Conservation (phyloP, 2,888 invertebrate genomes). For the Nebria salina region DNA sequence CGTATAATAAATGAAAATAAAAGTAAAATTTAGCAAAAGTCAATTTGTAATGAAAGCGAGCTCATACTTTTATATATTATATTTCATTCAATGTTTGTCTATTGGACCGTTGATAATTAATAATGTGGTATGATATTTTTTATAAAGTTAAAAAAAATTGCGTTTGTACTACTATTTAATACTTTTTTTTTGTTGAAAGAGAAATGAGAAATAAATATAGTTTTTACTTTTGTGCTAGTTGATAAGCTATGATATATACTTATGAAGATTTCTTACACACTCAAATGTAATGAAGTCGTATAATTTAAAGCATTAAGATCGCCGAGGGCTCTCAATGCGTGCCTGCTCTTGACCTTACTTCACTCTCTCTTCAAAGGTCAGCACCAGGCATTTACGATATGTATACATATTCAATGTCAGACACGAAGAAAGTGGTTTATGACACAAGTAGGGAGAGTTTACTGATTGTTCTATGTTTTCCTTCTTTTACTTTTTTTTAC, state of each 20-base stretch:
- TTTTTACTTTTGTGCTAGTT: neutral
- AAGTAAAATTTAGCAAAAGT: too few species aligned
- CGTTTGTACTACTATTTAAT: too few species aligned
- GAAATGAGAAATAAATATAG: neutral
- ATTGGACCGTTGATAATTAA: too few species aligned
- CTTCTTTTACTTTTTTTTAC: neutral
- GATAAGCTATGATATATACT: neutral
- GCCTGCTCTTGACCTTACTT: slow-evolving; percentile 34
- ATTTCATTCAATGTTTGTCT: too few species aligned
- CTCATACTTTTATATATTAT: too few species aligned
- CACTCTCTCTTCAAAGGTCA: slow-evolving; percentile 28
- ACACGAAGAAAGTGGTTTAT: slow-evolving; percentile 41
- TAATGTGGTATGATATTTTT: too few species aligned
- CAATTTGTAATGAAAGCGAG: too few species aligned
- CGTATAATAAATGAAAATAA: too few species aligned
- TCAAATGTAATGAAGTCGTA: neutral
- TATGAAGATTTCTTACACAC: neutral
- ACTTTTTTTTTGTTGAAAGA: neutral
- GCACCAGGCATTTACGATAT: slow-evolving; percentile 12
- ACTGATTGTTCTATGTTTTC: neutral
- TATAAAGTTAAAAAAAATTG: too few species aligned
- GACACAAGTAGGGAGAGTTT: slow-evolving; percentile 23
- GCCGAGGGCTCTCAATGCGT: slow-evolving; percentile 11
- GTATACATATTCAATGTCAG: slow-evolving; percentile 33
- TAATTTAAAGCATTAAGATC: neutral